Base-by-base conservation (phyloP, 2,113 vertebrate genomes). In the Sylvilagus bachmani region DNA sequence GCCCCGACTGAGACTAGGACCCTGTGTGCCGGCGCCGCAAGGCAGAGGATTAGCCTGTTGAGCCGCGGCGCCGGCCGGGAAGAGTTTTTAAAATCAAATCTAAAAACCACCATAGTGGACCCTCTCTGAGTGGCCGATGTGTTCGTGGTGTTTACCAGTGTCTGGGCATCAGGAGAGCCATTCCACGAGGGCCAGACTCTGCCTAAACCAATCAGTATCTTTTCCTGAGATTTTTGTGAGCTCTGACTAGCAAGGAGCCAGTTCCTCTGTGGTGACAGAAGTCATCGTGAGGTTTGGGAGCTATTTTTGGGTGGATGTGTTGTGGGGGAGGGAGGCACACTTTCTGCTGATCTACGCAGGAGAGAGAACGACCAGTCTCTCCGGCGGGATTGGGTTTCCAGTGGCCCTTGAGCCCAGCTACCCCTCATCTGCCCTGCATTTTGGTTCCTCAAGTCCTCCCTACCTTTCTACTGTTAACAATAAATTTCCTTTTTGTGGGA, bases 401-500 rank as follows among this genome's bases (percentile, higher is more conserved):
- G 36, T 33, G 49, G 64, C 36, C 44, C 21, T 51, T 29, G 86
- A 73, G 66, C 7, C 64, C 66, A 62, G 33, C 6, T 58, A 27
- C 31, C 36, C 22, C 38, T 49, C 5, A 1, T 67, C 36, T 21
- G 64, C 73, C 38, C 17, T 61, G 61, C 10, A 33, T 83, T 83
- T 89, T 77, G 24, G 14, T n/a, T 93, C 91, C 87, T 64, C 73
- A 81, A 1, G 83, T 77, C 51, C 89, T 53, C 49, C 64, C 55
- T 36, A 75, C 10, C 13, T 4, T 93, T 93, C 44, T 53, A 58
- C 21, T 80, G 25, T 94, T 90, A 62, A 44, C 70, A 91, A 58
- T 13, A 85, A n/a, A 90, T 78, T 95, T 90, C 27, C 55, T 85
- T 90, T 95, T 82, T 74, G 82, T 82, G 81, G 90, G 74, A 88